Evolutionary conservation across 1,140 invertebrate species (phyloP).

Genomic region (Nixonia krombeini): DNA sequence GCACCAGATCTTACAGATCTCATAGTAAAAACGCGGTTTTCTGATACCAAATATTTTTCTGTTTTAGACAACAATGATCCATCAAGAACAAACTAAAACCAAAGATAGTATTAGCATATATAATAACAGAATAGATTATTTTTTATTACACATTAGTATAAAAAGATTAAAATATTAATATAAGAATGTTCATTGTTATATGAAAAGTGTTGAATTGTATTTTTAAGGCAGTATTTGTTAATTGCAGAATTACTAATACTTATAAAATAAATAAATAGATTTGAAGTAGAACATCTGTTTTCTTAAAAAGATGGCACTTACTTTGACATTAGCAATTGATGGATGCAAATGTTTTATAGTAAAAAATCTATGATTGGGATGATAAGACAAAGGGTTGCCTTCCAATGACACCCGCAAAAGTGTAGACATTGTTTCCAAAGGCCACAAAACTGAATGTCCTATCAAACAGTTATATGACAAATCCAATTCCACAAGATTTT

Average conservation of each 20-base stretch:
- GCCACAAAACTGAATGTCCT: slow-evolving; percentile 74
- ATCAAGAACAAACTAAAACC: slow-evolving; percentile 74
- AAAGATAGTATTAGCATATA: slow-evolving; percentile 20
- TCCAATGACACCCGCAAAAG: slow-evolving; percentile 73
- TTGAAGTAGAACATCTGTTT: too few relatives aligned
- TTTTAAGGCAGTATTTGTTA: too few relatives aligned
- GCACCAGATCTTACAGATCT: slow-evolving; percentile 37
- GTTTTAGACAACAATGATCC: slow-evolving; percentile 69
- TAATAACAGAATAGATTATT: too few relatives aligned
- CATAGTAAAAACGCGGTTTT: slow-evolving; percentile 56
- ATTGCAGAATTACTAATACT: too few relatives aligned
- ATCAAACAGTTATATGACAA: slow-evolving; percentile 76
- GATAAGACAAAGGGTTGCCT: slow-evolving; percentile 76
- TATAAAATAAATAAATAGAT: too few relatives aligned
- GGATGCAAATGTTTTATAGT: slow-evolving; percentile 74
- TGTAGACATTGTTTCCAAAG: slow-evolving; percentile 72
- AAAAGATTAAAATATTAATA: too few relatives aligned
- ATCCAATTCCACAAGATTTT: slow-evolving; percentile 74
- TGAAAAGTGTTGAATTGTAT: too few relatives aligned
- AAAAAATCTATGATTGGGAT: slow-evolving; percentile 73
- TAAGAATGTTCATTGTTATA: too few relatives aligned
- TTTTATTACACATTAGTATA: too few relatives aligned
- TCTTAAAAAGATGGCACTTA: slow-evolving; percentile 46
- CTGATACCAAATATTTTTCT: slow-evolving; percentile 68
- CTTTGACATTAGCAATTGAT: slow-evolving; percentile 71